Evolutionary conservation across 2,888 invertebrate species (phyloP), one percentile per base, ranked within the genome.

Genomic region (Oscheius sp.): DNA sequence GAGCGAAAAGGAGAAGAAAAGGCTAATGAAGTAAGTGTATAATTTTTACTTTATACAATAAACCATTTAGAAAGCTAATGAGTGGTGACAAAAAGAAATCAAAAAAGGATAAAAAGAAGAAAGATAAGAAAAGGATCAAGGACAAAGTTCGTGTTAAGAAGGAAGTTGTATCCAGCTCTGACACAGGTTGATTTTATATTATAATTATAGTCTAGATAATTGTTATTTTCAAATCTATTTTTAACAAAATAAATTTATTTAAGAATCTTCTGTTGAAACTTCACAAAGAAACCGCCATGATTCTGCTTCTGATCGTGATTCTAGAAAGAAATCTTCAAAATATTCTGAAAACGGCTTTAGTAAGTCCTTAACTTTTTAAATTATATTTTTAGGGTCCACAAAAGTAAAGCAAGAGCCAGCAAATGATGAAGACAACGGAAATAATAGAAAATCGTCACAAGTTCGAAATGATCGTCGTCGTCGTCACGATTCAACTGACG

Each of bases 1-100:
- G 70, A 70, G 61, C 23, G 75, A 80, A n/a, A 83, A 82, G 66
- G 79, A 83, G 39, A 80, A 79, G 25, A 72, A 74, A 64, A 84
- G 80, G 55, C 23, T 83, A 31, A 74, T 81, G 75, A 79, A 76
- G 75, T 79, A 64, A 8, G 69, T 65, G 46, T n/a, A n/a, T n/a
- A n/a, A n/a, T 20, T n/a, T 27, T 20, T 46, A 3, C 8, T 2
- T 8, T 55, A 6, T 10, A 37, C 5, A 15, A 23, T 29, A n/a
- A 4, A 31, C 12, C 37, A 34, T 73, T 63, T 20, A 74, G 74
- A 52, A 72, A 72, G 42, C 33, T 72, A 25, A 52, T 67, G 42
- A 66, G 68, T 37, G 31, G 55, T 23, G 63, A 58, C 3, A 58
- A 42, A 20, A 71, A 50, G 31, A 64, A 67, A 37, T 34, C 65